These are phyloP conservation scores for Melipona bicolor DNA, from an alignment of 2,888 invertebrate genomes.

Conservation along the genomic window DNA sequence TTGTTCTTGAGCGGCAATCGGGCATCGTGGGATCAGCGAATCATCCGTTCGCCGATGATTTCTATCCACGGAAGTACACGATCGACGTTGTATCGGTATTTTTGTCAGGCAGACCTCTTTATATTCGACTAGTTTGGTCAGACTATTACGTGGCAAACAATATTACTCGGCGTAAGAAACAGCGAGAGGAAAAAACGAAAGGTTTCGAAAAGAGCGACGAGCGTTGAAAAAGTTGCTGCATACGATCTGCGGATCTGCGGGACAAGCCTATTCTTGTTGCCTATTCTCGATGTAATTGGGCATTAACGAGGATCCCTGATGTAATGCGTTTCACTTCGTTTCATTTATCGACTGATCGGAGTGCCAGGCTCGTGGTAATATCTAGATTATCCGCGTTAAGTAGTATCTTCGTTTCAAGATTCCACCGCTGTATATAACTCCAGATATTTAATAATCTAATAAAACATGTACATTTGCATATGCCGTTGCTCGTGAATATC, in stretches of 20 bases:
- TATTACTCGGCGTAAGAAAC: neutral
- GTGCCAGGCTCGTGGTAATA: neutral
- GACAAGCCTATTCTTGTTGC: slow-evolving; percentile 22
- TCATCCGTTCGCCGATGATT: slow-evolving; percentile 66
- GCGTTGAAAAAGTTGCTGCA: slow-evolving; percentile 1
- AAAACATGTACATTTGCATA: neutral
- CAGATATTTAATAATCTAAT: neutral
- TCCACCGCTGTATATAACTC: neutral
- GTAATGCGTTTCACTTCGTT: slow-evolving; percentile 47
- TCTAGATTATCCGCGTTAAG: slow-evolving; percentile 24
- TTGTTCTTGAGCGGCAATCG: slow-evolving; percentile 64
- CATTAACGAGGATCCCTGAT: slow-evolving; percentile 36
- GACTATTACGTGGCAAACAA: slow-evolving; percentile 41
- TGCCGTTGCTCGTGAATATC: neutral
- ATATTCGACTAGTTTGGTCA: slow-evolving; percentile 11
- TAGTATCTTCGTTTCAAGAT: neutral
- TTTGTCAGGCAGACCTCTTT: slow-evolving; percentile 18
- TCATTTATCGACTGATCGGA: slow-evolving; percentile 27
- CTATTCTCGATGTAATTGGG: slow-evolving; percentile 41
- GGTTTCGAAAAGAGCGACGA: neutral
- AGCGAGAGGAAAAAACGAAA: neutral
- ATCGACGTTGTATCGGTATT: slow-evolving; percentile 50
- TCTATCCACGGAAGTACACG: slow-evolving; percentile 69
- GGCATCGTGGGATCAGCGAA: slow-evolving; percentile 69
- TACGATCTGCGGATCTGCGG: neutral